A percentile compares a stretch with the other conserved stretches of the same genome.
Conservation (phyloP, 2,888 invertebrate genomes). For the Leistus spinibarbis region DNA sequence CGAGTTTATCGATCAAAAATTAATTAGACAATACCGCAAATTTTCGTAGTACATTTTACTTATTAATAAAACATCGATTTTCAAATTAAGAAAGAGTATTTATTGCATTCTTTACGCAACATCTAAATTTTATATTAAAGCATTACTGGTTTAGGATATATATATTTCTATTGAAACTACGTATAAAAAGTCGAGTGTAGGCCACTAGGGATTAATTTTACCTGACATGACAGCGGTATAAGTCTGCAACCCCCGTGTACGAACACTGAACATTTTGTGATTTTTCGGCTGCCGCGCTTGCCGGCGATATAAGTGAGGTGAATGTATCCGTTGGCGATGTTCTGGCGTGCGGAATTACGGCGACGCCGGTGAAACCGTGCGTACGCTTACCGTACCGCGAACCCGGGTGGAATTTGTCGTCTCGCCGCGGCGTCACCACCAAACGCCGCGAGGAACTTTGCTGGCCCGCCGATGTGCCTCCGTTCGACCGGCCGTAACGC, state of each 20-base stretch:
- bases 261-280: constrained; percentile 54
- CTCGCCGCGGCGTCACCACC: constrained; percentile 31
- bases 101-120: no score
- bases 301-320: not conserved
- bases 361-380: not conserved
- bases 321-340: not conserved
- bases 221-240: constrained; percentile 60
- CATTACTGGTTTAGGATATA: no score
- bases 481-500: constrained; percentile 26
- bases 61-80: no score
- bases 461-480: not conserved
- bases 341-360: not conserved
- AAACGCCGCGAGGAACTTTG: constrained; percentile 6
- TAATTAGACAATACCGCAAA: no score
- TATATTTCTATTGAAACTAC: no score
- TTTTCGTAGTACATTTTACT: no score
- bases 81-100: no score
- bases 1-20: no score
- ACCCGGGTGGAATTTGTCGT: constrained; percentile 32
- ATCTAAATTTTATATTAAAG: no score
- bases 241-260: constrained; percentile 60
- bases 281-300: constrained; percentile 28
- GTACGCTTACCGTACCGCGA: constrained; percentile 33
- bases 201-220: no score
- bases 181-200: no score